phyloP scores from a whole-genome alignment of 2,888 invertebrate genomes.

The Carpatolechia fugitivella region DNA sequence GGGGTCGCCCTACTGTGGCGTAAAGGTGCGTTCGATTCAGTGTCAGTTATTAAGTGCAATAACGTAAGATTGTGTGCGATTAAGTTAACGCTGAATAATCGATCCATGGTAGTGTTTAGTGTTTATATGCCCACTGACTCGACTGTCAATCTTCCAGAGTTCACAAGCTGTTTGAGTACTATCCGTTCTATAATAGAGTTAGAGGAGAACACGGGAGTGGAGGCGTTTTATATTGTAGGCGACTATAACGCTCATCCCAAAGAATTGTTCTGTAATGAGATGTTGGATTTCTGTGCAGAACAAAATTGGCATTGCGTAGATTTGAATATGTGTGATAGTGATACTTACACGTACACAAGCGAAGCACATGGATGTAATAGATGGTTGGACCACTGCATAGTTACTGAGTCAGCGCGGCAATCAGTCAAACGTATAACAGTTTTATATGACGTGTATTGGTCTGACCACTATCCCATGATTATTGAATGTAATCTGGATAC shows the following conservation, averaged over 20 bases:
- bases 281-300: neutral
- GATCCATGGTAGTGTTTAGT: slow-evolving; percentile 18
- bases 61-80: slow-evolving; percentile 20
- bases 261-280: neutral
- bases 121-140: slow-evolving; percentile 27
- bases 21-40: slow-evolving; percentile 16
- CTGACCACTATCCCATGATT: neutral
- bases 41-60: slow-evolving; percentile 18
- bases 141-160: slow-evolving; percentile 18
- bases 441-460: neutral
- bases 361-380: neutral
- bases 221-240: neutral
- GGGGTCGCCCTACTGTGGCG: slow-evolving; percentile 24
- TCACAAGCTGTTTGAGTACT: slow-evolving; percentile 16
- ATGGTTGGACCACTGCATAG: too few relatives aligned
- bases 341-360: neutral
- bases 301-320: neutral
- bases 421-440: neutral
- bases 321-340: neutral
- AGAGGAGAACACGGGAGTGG: neutral
- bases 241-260: neutral
- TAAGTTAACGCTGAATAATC: neutral
- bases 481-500: neutral
- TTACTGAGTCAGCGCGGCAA: neutral
- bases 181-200: neutral